phyloP scores from a whole-genome alignment of 1,140 invertebrate species.

The Leptopilina clavipes region DNA sequence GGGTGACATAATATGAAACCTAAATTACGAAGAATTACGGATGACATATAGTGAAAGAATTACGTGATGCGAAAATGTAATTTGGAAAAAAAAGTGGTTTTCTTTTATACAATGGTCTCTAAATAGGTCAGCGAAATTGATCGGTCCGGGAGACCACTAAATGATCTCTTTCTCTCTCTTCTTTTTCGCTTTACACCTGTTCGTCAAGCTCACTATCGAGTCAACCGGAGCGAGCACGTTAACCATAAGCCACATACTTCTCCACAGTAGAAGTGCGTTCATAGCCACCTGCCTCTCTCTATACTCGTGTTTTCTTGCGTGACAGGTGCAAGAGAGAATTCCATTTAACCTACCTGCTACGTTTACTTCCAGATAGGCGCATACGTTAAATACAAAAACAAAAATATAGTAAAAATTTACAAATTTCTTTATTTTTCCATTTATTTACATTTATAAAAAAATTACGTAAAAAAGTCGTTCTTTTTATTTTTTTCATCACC shows the following conservation, averaged over 20 bases:
- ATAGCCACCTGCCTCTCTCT: constrained; percentile 32
- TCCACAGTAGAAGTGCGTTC: neutral
- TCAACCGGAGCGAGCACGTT: neutral
- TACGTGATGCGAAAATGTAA: neutral
- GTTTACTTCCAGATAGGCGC: neutral
- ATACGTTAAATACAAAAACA: neutral
- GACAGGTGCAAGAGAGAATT: constrained; percentile 48
- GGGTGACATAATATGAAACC: too few relatives aligned
- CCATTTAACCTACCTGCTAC: constrained; percentile 34
- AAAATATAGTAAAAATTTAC: neutral
- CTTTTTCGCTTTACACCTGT: constrained; percentile 26
- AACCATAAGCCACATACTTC: constrained; percentile 6
- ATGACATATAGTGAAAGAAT: neutral
- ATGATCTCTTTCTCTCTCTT: constrained; percentile 22
- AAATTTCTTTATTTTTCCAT: too few relatives aligned
- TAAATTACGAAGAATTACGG: neutral
- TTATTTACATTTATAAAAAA: too few relatives aligned
- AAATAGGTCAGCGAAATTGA: constrained; percentile 30
- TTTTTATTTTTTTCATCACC: too few relatives aligned
- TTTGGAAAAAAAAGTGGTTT: neutral
- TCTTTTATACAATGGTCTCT: neutral
- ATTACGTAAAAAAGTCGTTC: too few relatives aligned
- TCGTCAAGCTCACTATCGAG: constrained; percentile 9
- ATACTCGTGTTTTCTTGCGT: constrained; percentile 26
- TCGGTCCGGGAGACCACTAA: constrained; percentile 5